Percentiles rank a stretch among this genome's conserved stretches.
These are phyloP conservation scores for Rousettus madagascariensis DNA, from an alignment of 2,797 vertebrate species.

Conservation along the genomic window DNA sequence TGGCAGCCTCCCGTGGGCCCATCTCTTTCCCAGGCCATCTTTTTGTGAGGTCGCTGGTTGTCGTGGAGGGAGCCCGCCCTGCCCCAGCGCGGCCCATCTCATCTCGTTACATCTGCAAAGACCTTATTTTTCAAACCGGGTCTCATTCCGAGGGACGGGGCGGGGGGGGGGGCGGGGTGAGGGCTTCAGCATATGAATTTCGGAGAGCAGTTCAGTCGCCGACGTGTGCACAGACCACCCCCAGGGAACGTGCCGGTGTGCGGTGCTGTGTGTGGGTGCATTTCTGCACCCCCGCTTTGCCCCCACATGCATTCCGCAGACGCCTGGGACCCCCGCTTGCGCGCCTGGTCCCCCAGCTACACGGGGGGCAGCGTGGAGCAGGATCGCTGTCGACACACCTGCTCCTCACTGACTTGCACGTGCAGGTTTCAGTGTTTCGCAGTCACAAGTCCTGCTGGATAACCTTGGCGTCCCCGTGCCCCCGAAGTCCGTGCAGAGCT, in stretches of 20 bases:
- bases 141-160: not conserved
- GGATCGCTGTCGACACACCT: not conserved
- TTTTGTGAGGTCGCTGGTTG: accelerated
- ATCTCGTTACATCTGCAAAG: accelerated
- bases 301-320: accelerated
- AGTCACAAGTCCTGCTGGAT: no score
- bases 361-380: accelerated
- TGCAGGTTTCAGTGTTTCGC: not conserved
- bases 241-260: accelerated
- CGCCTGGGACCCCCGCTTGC: accelerated
- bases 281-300: accelerated
- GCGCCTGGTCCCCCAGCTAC: not conserved
- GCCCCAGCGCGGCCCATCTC: no score
- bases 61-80: accelerated
- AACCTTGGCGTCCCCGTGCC: accelerated
- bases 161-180: no score
- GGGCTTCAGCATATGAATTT: no score
- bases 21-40: not conserved
- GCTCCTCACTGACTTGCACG: accelerated
- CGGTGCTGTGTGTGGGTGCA: accelerated
- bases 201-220: accelerated
- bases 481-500: not conserved
- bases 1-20: accelerated
- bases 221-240: accelerated
- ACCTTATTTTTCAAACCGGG: not conserved